Evolutionary conservation across 2,888 invertebrate genomes (phyloP), one percentile per base, ranked within the genome.

Genomic region (Leucania comma): DNA sequence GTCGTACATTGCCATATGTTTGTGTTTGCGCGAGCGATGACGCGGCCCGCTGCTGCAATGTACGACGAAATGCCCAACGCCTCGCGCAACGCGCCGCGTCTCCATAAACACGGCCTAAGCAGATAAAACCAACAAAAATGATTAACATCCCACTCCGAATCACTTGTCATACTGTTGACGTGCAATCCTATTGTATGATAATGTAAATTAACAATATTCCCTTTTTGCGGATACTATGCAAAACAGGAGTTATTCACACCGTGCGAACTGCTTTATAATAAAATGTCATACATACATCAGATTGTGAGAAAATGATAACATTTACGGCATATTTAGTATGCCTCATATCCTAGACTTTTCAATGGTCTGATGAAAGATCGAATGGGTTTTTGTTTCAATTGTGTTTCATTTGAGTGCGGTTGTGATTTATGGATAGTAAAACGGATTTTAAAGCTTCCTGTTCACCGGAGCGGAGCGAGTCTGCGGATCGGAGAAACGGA

Each of bases 291-390:
- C 54, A 81, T 81, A 73, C 66, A 82, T 86, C 73, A 80, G 63
- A 69, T 76, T 81, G 80, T 86, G 86, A 76, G 86, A 86, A 86
- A 72, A 84, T 35, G 85, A 86, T 86, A 86, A 81, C 76, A 82
- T 80, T 64, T 57, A 69, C 12, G 38, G 66, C 26, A 73, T 60
- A 42, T 42, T 20, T 17, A 42, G 42, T 4, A 42, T 20, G 42
- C 3, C 5, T 20, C 17, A 62, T 51, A 68, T 56, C 32, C 58
- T 69, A 74, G 66, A 71, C 29, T 38, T 68, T 67, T 72, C 61
- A 74, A 74, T 64, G 26, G 57, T 65, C 67, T 82, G 76, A 51
- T 76, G 79, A 82, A 81, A 71, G 54, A 68, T 64, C 57, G 57
- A 65, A 42, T 62, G n/a, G 17, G 38, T 75, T 81, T 71, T 68